Evolutionary conservation across 2,113 vertebrate species (phyloP).

Genomic region (Geococcyx californianus): DNA sequence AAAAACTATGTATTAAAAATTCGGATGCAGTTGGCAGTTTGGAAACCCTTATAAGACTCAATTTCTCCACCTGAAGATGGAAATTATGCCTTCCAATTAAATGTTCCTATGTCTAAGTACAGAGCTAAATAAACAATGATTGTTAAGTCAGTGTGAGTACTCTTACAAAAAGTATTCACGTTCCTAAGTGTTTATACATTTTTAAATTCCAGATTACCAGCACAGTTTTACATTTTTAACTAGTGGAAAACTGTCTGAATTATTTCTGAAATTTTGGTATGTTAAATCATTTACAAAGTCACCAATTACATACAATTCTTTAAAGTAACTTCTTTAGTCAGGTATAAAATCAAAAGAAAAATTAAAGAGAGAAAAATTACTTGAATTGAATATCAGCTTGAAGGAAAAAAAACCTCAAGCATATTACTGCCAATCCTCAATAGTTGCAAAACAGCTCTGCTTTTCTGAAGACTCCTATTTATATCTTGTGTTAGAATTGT

Average conservation of each 20-base stretch:
- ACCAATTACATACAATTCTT: not conserved
- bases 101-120: not conserved
- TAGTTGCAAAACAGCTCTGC: not conserved
- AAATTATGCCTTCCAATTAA: conserved; percentile 6
- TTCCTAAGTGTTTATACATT: not conserved
- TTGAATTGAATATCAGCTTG: not conserved
- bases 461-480: conserved; percentile 26
- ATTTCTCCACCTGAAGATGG: not conserved
- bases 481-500: conserved; percentile 3
- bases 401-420: not conserved
- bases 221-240: not conserved
- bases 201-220: not conserved
- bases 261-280: not conserved
- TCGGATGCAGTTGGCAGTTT: not conserved
- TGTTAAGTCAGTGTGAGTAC: conserved; percentile 1
- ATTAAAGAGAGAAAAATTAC: not conserved
- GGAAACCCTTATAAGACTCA: not conserved
- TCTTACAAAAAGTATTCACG: not conserved
- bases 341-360: conserved; percentile 16
- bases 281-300: not conserved
- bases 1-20: not conserved
- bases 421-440: not conserved
- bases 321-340: not conserved
- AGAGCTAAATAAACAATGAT: not conserved
- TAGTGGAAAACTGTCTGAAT: not conserved